Percentiles rank a stretch among this genome's conserved stretches.
Conservation (phyloP, 2,797 vertebrate species). For the Neosilurus mollespiculum region DNA sequence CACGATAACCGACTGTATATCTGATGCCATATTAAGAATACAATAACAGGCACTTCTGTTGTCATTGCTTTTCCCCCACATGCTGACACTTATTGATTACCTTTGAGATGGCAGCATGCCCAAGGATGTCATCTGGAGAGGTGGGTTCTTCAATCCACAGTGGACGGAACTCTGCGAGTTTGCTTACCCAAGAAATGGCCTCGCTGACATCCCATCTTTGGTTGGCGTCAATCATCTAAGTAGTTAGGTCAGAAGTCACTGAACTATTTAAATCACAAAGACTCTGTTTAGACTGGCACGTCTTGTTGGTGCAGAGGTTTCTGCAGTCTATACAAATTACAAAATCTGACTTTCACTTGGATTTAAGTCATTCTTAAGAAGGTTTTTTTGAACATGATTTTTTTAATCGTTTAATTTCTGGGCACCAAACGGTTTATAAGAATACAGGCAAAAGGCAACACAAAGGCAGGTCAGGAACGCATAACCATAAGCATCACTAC, state of each 20-base stretch:
- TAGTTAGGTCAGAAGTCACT: constrained; percentile 22
- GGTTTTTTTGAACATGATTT: background rate
- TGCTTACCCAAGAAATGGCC: constrained; percentile 75
- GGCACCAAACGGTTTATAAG: background rate
- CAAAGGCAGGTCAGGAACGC: background rate
- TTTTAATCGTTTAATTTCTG: background rate
- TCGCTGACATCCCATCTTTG: constrained; percentile 81
- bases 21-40: background rate
- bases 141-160: constrained; percentile 83
- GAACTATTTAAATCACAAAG: background rate
- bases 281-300: background rate
- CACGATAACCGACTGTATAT: background rate
- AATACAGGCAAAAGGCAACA: background rate
- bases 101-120: constrained; percentile 79
- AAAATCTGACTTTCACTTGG: background rate
- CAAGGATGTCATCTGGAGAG: constrained; percentile 82
- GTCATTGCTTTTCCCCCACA: background rate
- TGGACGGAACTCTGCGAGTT: constrained; percentile 76
- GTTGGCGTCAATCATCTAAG: constrained; percentile 83
- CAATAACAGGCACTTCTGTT: background rate
- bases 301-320: background rate
- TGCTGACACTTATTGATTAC: constrained; percentile 54
- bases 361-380: background rate
- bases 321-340: background rate
- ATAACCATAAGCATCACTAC: too few relatives aligned